Conservation (phyloP, 2,113 vertebrate species). For the western clawed frog (Xenopus tropicalis) region UCB_Xtro_10.0 CM004448.2:103932501-103933000, state of each 20-base stretch:
- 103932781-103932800: conserved; percentile 41
- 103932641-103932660: conserved; percentile 42
- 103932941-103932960: too few species aligned
- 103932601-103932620: conserved; percentile 38
- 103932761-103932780: conserved; percentile 43
- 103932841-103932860: too few species aligned
- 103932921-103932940: too few species aligned
- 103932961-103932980: too few species aligned
- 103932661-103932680: conserved; percentile 31
- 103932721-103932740: conserved; percentile 54
- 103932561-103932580: conserved; percentile 45
- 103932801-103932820: conserved; percentile 26
- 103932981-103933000: too few species aligned
- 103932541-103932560: conserved; percentile 28
- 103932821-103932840: conserved; percentile 14
- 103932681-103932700: conserved; percentile 51
- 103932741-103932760: conserved; percentile 49
- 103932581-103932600: conserved; percentile 40
- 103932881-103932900: too few species aligned
- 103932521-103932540: conserved; percentile 43
- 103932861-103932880: too few species aligned
- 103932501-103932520: conserved; percentile 14
- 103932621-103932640: conserved; percentile 46
- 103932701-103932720: conserved; percentile 53
- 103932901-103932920: too few species aligned